phyloP scores from a whole-genome alignment of 1,140 invertebrate species.

The Magallana angulata region DNA sequence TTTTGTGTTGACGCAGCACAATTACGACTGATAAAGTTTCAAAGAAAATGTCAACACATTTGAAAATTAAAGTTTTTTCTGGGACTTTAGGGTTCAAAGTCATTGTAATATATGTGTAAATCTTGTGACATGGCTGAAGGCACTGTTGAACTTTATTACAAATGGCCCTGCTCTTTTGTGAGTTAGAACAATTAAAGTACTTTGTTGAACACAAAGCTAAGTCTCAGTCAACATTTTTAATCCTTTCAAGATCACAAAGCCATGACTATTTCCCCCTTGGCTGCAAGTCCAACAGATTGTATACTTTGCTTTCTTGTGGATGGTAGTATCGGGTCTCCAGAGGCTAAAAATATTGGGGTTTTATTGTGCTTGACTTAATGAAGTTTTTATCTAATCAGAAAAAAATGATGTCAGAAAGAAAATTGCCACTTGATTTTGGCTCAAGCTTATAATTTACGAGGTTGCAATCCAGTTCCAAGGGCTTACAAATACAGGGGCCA shows the following conservation, averaged over 20 bases:
- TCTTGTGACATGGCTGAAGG: constrained; percentile 18
- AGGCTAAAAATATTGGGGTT: too few relatives aligned
- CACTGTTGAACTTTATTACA: background rate
- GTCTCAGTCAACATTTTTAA: background rate
- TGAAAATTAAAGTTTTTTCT: background rate
- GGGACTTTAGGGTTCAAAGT: background rate
- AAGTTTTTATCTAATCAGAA: too few relatives aligned
- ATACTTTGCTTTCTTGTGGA: too few relatives aligned
- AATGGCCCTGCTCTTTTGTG: background rate
- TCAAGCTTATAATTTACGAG: background rate
- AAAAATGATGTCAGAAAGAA: too few relatives aligned
- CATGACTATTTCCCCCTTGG: too few relatives aligned
- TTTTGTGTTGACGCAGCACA: constrained; percentile 32
- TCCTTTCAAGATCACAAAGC: too few relatives aligned
- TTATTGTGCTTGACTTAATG: too few relatives aligned
- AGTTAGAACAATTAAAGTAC: constrained; percentile 14
- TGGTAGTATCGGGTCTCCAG: too few relatives aligned
- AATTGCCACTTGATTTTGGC: background rate
- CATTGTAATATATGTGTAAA: constrained; percentile 22
- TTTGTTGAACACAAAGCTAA: background rate
- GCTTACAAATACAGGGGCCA: background rate
- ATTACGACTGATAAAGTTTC: constrained; percentile 25
- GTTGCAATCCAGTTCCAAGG: background rate
- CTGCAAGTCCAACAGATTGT: too few relatives aligned
- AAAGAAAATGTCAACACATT: constrained; percentile 3